These are phyloP conservation scores for Geotrypetes seraphini DNA, from an alignment of 2,797 vertebrate genomes.

Conservation along the genomic window DNA sequence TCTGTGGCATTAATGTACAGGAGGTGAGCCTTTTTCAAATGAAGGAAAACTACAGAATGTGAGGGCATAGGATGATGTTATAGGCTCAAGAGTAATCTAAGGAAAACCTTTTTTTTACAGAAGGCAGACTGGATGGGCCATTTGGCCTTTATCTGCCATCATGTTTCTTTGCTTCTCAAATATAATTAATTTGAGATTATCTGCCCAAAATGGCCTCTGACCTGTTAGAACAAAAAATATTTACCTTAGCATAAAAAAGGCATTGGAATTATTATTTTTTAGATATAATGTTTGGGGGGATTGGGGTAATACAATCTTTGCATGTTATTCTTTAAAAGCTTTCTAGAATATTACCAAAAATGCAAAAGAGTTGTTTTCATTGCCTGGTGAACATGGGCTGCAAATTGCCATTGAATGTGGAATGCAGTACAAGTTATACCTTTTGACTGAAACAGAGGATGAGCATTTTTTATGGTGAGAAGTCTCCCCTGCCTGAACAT, in stretches of 20 bases:
- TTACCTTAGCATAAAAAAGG: slow-evolving; percentile 46
- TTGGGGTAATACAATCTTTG: too few relatives aligned
- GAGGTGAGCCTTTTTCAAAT: too few relatives aligned
- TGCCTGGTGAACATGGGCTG: slow-evolving; percentile 12
- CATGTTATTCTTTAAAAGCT: slow-evolving; percentile 17
- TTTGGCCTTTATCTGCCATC: too few relatives aligned
- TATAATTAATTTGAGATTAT: slow-evolving; percentile 67
- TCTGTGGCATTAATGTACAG: too few relatives aligned
- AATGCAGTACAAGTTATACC: slow-evolving; percentile 22
- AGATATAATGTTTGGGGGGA: slow-evolving; percentile 25
- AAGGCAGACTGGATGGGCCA: too few relatives aligned
- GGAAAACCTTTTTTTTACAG: too few relatives aligned
- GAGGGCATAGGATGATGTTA: too few relatives aligned
- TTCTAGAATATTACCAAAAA: slow-evolving; percentile 9
- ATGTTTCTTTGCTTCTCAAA: too few relatives aligned
- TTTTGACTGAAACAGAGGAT: slow-evolving; percentile 33
- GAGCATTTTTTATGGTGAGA: slow-evolving; percentile 18
- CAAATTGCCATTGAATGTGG: slow-evolving; percentile 37
- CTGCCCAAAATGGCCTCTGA: slow-evolving; percentile 50
- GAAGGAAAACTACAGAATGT: too few relatives aligned
- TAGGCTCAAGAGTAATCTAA: too few relatives aligned
- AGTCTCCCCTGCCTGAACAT: slow-evolving; percentile 18
- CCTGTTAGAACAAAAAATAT: slow-evolving; percentile 62
- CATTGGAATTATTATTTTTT: slow-evolving; percentile 43
- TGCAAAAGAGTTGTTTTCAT: slow-evolving; percentile 29